A percentile compares a stretch with the other conserved stretches of the same genome.
phyloP scores from a whole-genome alignment of 1,140 invertebrate species.

The Rhopalosiphum padi region DNA sequence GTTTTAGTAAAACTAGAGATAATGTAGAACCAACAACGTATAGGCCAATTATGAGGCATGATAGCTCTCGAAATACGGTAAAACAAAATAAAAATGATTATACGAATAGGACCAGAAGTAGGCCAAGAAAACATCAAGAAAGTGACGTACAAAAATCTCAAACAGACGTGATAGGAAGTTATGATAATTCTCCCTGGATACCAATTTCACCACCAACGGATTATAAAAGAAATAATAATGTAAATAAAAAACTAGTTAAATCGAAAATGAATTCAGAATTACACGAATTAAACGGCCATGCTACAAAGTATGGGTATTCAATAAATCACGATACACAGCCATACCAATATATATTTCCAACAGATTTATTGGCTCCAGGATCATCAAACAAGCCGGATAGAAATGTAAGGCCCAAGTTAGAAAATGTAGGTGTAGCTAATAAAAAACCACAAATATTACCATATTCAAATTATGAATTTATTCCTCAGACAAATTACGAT shows the following conservation, averaged over 20 bases:
- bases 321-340: constrained; percentile 28
- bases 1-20: constrained; percentile 44
- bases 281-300: constrained; percentile 20
- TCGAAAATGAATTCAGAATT: constrained; percentile 29
- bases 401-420: not conserved
- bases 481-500: constrained; percentile 45
- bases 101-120: constrained; percentile 26
- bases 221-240: not conserved
- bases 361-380: not conserved
- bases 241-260: constrained; percentile 32
- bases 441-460: not conserved
- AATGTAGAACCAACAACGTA: constrained; percentile 53
- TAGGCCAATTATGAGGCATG: not conserved
- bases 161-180: constrained; percentile 33
- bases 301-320: constrained; percentile 39
- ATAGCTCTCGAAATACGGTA: not conserved
- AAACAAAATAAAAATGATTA: constrained; percentile 36
- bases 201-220: constrained; percentile 53
- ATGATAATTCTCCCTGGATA: constrained; percentile 58
- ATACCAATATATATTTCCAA: constrained; percentile 37
- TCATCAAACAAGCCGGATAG: not conserved
- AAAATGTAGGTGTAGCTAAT: not conserved
- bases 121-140: not conserved
- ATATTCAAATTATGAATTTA: not conserved
- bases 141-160: not conserved